A percentile compares a stretch with the other conserved stretches of the same genome.
Conservation (phyloP, 2,888 invertebrate species). For the Megalurothrips usitatus region DNA sequence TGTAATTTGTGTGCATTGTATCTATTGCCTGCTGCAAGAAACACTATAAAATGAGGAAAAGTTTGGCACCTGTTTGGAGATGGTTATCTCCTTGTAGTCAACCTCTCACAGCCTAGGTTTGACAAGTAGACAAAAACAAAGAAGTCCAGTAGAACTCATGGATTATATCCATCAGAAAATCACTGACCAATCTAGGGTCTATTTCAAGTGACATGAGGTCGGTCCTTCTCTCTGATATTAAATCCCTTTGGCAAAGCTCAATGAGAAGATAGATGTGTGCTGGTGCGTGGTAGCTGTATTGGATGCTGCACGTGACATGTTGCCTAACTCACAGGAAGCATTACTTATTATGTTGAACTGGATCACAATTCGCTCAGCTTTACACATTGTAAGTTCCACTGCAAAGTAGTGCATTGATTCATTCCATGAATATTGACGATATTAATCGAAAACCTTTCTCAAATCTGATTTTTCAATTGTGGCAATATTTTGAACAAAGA, state of each 20-base stretch:
- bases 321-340: background rate
- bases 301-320: slow-evolving; percentile 2
- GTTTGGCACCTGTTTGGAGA: background rate
- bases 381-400: slow-evolving; percentile 9
- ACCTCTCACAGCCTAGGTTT: no score
- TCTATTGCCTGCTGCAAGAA: slow-evolving; percentile 11
- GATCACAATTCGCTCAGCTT: background rate
- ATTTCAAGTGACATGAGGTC: no score
- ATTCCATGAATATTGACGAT: background rate
- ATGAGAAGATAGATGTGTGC: background rate
- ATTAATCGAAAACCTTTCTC: background rate
- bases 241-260: no score
- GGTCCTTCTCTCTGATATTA: no score
- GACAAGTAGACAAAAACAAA: no score
- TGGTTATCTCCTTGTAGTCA: no score
- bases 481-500: background rate
- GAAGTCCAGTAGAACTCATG: no score
- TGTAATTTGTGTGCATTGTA: background rate
- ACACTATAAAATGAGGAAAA: background rate
- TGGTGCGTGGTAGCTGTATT: background rate
- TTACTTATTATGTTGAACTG: background rate
- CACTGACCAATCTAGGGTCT: no score
- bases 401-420: background rate
- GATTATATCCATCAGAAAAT: no score
- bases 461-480: background rate